Evolutionary conservation across 2,888 invertebrate species (phyloP).

Genomic region (Ophonus ardosiacus): DNA sequence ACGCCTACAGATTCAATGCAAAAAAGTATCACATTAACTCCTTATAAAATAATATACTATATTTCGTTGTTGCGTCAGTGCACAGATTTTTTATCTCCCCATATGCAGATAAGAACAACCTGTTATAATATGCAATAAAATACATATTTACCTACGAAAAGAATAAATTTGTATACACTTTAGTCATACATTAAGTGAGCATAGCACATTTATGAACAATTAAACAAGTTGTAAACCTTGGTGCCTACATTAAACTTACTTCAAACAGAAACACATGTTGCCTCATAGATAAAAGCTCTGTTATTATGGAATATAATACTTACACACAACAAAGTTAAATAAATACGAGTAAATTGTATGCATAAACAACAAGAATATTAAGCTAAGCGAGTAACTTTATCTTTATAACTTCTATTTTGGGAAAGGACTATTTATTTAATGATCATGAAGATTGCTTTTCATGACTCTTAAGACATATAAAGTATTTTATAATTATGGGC

Average conservation of each 20-base stretch:
- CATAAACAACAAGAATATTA: neutral
- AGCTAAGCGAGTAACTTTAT: slow-evolving; percentile 18
- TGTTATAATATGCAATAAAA: neutral
- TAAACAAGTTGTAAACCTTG: slow-evolving; percentile 49
- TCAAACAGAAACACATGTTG: slow-evolving; percentile 29
- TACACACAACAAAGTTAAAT: slow-evolving; percentile 11
- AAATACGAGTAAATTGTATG: slow-evolving; percentile 19
- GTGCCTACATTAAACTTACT: slow-evolving; percentile 11
- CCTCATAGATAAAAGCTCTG: slow-evolving; percentile 11
- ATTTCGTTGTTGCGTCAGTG: too few relatives aligned
- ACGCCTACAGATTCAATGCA: too few relatives aligned
- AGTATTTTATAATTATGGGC: neutral
- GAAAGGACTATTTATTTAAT: slow-evolving; percentile 19
- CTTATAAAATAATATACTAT: too few relatives aligned
- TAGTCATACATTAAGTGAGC: neutral
- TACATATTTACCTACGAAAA: slow-evolving; percentile 28
- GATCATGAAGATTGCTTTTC: neutral
- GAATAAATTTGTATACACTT: neutral
- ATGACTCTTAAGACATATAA: neutral
- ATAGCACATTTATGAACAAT: slow-evolving; percentile 25
- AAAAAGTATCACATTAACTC: too few relatives aligned
- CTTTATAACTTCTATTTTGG: slow-evolving; percentile 23
- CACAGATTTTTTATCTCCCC: neutral
- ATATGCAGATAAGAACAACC: neutral
- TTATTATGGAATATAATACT: slow-evolving; percentile 30